A percentile compares a stretch with the other conserved stretches of the same genome.
phyloP scores from a whole-genome alignment of 1,140 invertebrate genomes.

The Bombus fervidus region DNA sequence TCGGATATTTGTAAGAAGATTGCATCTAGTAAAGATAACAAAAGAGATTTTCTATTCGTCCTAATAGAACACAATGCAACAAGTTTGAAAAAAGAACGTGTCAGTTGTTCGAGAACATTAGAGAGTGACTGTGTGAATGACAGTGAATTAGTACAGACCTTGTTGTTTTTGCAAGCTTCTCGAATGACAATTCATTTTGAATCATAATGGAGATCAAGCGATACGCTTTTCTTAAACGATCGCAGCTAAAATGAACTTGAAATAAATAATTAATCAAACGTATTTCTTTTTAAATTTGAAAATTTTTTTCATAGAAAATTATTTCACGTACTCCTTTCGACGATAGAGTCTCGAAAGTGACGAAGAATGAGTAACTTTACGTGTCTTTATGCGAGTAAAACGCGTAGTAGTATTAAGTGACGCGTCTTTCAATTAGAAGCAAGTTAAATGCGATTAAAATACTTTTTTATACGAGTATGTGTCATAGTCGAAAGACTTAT shows the following conservation, averaged over 20 bases:
- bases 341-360: background rate
- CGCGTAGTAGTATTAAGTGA: background rate
- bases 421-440: background rate
- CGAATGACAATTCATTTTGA: conserved; percentile 21
- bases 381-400: no score
- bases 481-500: no score
- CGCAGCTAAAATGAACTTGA: conserved; percentile 38
- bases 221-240: background rate
- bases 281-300: background rate
- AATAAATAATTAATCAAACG: background rate
- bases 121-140: conserved; percentile 72
- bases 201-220: background rate
- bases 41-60: conserved; percentile 59
- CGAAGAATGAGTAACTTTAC: no score
- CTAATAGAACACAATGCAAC: conserved; percentile 69
- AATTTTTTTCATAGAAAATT: background rate
- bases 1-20: conserved; percentile 46
- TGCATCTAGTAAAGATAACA: conserved; percentile 60
- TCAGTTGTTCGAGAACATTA: conserved; percentile 60
- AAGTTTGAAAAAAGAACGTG: conserved; percentile 57
- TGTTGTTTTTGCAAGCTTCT: conserved; percentile 72
- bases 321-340: background rate
- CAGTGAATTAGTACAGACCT: conserved; percentile 77
- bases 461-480: no score
- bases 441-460: background rate